phyloP scores from a whole-genome alignment of 2,113 vertebrate genomes.

The Gambusia affinis region DNA sequence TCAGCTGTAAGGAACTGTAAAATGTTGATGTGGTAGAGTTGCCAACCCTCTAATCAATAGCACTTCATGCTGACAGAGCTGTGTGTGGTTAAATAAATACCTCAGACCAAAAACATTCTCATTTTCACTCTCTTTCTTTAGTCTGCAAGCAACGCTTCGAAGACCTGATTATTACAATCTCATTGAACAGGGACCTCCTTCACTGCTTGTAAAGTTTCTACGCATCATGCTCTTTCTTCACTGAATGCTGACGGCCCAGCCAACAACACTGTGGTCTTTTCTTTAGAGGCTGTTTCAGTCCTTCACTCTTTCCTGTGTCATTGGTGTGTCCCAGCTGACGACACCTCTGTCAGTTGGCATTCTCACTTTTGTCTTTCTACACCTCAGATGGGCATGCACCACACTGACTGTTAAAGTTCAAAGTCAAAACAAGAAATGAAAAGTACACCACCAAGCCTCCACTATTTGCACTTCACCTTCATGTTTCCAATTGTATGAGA shows the following conservation, averaged over 20 bases:
- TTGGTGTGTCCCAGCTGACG: constrained; percentile 43
- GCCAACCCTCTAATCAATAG: constrained; percentile 61
- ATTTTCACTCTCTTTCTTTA: constrained; percentile 43
- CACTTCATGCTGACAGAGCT: constrained; percentile 58
- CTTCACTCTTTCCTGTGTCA: constrained; percentile 64
- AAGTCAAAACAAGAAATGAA: constrained; percentile 24
- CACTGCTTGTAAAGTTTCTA: constrained; percentile 56
- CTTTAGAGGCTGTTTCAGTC: constrained; percentile 66
- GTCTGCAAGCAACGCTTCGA: constrained; percentile 15
- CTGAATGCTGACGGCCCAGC: constrained; percentile 53
- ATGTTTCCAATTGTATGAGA: no score
- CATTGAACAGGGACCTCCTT: constrained; percentile 51
- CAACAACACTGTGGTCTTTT: constrained; percentile 52
- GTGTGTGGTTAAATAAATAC: constrained; percentile 61
- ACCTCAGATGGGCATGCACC: constrained; percentile 30
- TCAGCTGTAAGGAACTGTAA: constrained; percentile 42
- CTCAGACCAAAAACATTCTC: constrained; percentile 50
- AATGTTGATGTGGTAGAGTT: constrained; percentile 41
- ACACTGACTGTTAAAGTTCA: constrained; percentile 19
- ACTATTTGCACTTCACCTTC: no score
- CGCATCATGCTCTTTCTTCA: constrained; percentile 50
- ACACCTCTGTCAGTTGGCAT: constrained; percentile 26
- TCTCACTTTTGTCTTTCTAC: constrained; percentile 16
- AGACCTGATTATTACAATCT: constrained; percentile 59
- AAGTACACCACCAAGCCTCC: constrained; percentile 22